These are phyloP conservation scores for Drosophila azteca DNA, from an alignment of 1,140 invertebrate genomes.

Conservation along the genomic window DNA sequence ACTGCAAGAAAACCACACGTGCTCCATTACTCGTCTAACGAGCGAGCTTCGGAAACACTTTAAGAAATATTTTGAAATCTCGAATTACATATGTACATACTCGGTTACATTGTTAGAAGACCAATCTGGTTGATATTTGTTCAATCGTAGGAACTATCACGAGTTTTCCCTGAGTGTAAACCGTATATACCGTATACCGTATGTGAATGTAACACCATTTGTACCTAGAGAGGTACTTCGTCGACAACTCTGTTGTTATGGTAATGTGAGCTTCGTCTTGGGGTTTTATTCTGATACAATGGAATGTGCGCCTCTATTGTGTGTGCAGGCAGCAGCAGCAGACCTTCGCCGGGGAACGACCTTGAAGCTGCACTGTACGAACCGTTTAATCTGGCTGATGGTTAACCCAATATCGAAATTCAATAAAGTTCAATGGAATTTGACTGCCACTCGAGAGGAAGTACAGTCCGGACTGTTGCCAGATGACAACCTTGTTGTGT, in stretches of 20 bases:
- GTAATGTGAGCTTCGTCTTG: conserved; percentile 61
- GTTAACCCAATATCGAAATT: conserved; percentile 19
- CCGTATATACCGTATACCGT: conserved; percentile 3
- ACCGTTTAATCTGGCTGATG: conserved; percentile 14
- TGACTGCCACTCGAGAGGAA: too few species aligned
- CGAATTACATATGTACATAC: too few species aligned
- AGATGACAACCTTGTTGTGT: conserved; percentile 25
- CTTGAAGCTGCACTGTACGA: conserved; percentile 24
- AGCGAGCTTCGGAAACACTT: neutral
- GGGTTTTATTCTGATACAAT: conserved; percentile 54
- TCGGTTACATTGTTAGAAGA: too few species aligned
- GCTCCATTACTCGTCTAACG: conserved; percentile 17
- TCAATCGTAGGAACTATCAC: too few species aligned
- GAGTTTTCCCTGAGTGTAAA: neutral
- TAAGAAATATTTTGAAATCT: too few species aligned
- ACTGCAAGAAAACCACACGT: conserved; percentile 8
- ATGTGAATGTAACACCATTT: conserved; percentile 24
- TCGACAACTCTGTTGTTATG: conserved; percentile 26
- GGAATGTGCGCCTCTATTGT: conserved; percentile 34
- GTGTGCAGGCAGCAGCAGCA: conserved; percentile 19
- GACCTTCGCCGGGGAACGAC: conserved; percentile 32
- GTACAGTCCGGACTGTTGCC: too few species aligned
- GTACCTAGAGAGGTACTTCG: conserved; percentile 22
- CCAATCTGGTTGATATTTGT: too few species aligned
- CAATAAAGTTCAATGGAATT: neutral